Conservation (phyloP, 2,888 invertebrate species). For the Cheiracanthium punctorium region DNA sequence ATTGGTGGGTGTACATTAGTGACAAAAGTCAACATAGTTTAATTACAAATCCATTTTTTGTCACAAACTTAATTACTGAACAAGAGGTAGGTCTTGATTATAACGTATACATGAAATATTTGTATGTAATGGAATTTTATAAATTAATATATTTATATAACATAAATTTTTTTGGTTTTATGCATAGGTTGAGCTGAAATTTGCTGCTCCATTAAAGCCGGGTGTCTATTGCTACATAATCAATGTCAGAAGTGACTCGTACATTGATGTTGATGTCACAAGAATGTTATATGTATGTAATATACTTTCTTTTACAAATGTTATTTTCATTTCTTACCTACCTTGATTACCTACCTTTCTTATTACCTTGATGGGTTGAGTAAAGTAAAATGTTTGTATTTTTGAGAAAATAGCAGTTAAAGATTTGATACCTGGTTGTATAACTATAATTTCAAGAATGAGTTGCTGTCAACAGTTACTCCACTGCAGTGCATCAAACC, state of each 20-base stretch:
- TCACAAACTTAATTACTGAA: slow-evolving; percentile 91
- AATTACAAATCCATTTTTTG: slow-evolving; percentile 93
- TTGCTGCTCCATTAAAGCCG: slow-evolving; percentile 96
- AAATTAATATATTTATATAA: no score
- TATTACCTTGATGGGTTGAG: no score
- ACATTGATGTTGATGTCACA: slow-evolving; percentile 96
- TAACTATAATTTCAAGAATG: no score
- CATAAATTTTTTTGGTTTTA: slow-evolving; percentile 47
- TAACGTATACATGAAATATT: neutral
- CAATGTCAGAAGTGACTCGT: slow-evolving; percentile 95
- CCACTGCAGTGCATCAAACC: no score
- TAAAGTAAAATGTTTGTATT: no score
- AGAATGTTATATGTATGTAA: slow-evolving; percentile 90
- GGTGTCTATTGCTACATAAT: slow-evolving; percentile 95
- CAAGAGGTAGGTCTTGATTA: slow-evolving; percentile 83
- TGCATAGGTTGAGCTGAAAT: slow-evolving; percentile 87
- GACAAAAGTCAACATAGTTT: slow-evolving; percentile 94
- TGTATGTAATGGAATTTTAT: no score
- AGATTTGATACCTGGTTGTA: no score
- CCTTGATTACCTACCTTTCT: no score
- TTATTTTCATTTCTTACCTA: no score
- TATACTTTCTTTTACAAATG: slow-evolving; percentile 26
- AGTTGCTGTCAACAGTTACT: no score
- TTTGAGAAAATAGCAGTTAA: no score
- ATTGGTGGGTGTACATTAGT: slow-evolving; percentile 99